These are phyloP conservation scores for Eremophila alpestris DNA, from an alignment of 2,797 vertebrate genomes.

Conservation along the genomic window DNA sequence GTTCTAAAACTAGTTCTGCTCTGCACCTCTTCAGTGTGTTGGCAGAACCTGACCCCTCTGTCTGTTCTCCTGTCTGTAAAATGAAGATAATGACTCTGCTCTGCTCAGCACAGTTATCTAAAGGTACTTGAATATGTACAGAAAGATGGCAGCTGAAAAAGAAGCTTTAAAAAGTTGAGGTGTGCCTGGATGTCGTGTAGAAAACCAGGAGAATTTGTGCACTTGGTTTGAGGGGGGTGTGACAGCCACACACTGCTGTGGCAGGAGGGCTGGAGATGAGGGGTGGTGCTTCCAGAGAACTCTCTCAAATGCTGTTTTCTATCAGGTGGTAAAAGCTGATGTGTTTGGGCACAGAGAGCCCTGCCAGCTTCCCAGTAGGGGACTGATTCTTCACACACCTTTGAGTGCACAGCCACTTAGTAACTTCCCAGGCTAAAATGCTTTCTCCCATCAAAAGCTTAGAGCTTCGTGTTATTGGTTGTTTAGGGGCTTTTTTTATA, in stretches of 20 bases:
- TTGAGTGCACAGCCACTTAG: background rate
- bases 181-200: background rate
- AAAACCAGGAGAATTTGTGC: background rate
- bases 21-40: background rate
- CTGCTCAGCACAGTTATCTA: background rate
- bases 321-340: conserved; percentile 7
- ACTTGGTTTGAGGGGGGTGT: background rate
- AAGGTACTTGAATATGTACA: background rate
- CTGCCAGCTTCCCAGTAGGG: background rate
- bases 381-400: background rate
- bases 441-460: background rate
- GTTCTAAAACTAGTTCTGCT: background rate
- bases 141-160: background rate
- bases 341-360: background rate
- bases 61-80: background rate
- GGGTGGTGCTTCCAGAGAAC: background rate
- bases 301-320: background rate
- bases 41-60: background rate
- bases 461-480: background rate
- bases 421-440: background rate
- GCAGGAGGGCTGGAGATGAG: conserved; percentile 37
- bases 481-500: background rate
- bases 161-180: background rate
- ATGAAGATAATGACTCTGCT: background rate
- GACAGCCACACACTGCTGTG: background rate